phyloP scores from a whole-genome alignment of 1,140 invertebrate genomes.

The honey bee (Apis mellifera) region DNA sequence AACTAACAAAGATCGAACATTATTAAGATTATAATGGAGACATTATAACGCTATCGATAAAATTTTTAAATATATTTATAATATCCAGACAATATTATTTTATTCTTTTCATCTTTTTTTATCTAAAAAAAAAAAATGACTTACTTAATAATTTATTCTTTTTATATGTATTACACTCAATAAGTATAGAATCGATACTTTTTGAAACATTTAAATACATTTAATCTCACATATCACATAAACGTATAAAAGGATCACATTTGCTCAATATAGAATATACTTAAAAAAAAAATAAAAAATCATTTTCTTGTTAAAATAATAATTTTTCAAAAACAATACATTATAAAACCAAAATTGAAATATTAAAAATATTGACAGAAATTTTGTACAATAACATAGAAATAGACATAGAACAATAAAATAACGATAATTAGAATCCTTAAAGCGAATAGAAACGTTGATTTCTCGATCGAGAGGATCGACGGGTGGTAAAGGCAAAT shows the following conservation, averaged over 20 bases:
- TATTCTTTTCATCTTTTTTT: background rate
- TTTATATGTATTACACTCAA: background rate
- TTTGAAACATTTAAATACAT: background rate
- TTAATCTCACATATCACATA: constrained; percentile 12
- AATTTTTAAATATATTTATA: background rate
- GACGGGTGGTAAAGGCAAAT: background rate
- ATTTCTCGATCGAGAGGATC: background rate
- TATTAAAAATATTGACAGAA: too few species aligned
- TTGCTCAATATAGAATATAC: background rate
- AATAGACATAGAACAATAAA: too few species aligned
- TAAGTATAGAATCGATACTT: constrained; percentile 4
- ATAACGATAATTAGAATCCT: background rate
- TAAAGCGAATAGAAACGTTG: background rate
- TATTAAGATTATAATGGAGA: background rate
- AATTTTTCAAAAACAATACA: too few species aligned
- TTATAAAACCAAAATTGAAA: too few species aligned
- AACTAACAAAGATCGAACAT: background rate
- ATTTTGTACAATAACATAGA: background rate
- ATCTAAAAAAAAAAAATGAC: background rate
- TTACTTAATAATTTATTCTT: too few species aligned
- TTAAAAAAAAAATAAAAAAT: background rate
- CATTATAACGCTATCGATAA: background rate
- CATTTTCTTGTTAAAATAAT: background rate
- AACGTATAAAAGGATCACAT: background rate
- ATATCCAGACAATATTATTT: background rate